phyloP scores from a whole-genome alignment of 2,888 invertebrate genomes.

The Callimorpha dominula region DNA sequence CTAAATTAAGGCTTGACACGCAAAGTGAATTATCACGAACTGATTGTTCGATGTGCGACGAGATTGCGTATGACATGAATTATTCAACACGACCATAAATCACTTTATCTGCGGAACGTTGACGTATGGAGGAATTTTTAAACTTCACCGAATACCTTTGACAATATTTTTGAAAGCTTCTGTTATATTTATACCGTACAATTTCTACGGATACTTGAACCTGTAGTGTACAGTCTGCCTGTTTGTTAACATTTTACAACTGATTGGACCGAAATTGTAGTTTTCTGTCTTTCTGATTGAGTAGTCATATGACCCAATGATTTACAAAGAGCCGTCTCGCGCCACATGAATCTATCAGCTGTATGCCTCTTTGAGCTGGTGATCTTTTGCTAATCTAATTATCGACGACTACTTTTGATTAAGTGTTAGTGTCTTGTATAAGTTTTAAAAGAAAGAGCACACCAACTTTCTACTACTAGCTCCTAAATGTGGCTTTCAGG shows the following conservation, averaged over 20 bases:
- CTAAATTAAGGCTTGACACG: constrained; percentile 17
- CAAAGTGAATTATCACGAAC: constrained; percentile 46
- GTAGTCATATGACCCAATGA: neutral
- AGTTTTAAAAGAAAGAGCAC: too few relatives aligned
- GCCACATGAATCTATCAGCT: neutral
- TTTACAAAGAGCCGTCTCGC: neutral
- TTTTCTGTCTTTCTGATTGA: neutral
- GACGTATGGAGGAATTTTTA: constrained; percentile 36
- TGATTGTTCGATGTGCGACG: constrained; percentile 43
- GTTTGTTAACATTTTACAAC: neutral
- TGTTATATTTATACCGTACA: neutral
- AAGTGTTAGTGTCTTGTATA: too few relatives aligned
- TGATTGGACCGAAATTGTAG: neutral
- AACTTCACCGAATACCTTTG: constrained; percentile 19
- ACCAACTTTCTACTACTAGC: too few relatives aligned
- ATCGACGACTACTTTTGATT: neutral
- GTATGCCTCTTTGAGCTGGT: neutral
- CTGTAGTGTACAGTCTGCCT: neutral
- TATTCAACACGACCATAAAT: constrained; percentile 47
- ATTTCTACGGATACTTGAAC: neutral
- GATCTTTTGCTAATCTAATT: neutral
- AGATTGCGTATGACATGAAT: constrained; percentile 43
- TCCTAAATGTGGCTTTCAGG: too few relatives aligned
- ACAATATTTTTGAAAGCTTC: neutral
- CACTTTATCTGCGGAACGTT: constrained; percentile 44